Conservation (phyloP, 2,113 vertebrate genomes). For the Caretta caretta region DNA sequence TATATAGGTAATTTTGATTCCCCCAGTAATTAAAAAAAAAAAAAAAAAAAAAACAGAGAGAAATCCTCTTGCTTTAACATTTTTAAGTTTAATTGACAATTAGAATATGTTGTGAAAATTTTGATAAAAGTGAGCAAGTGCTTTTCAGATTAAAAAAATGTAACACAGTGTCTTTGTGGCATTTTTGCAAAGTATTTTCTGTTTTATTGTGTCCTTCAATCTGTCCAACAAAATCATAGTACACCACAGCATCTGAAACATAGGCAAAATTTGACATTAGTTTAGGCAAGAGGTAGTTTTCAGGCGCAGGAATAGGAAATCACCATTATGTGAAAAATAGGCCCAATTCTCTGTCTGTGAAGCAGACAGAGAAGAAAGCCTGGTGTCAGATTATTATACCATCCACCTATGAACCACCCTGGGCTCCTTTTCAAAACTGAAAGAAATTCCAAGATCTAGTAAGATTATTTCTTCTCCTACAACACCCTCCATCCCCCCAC, state of each 20-base stretch:
- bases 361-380: background rate
- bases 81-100: background rate
- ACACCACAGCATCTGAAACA: background rate
- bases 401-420: conserved; percentile 31
- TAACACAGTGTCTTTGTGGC: background rate
- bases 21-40: background rate
- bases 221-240: background rate
- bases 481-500: background rate
- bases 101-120: background rate
- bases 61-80: rapidly evolving
- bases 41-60: background rate
- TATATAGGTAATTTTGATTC: background rate
- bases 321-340: conserved; percentile 22
- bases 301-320: conserved; percentile 40
- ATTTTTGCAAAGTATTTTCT: background rate
- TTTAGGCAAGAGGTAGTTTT: background rate
- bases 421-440: background rate
- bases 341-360: background rate
- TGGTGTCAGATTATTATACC: background rate
- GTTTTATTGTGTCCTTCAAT: background rate
- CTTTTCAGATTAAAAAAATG: background rate
- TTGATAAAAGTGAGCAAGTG: background rate
- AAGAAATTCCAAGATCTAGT: conserved; percentile 28
- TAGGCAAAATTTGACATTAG: background rate
- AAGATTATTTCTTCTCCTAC: background rate